phyloP scores from a whole-genome alignment of 2,113 vertebrate genomes.

The Eretmochelys imbricata region DNA sequence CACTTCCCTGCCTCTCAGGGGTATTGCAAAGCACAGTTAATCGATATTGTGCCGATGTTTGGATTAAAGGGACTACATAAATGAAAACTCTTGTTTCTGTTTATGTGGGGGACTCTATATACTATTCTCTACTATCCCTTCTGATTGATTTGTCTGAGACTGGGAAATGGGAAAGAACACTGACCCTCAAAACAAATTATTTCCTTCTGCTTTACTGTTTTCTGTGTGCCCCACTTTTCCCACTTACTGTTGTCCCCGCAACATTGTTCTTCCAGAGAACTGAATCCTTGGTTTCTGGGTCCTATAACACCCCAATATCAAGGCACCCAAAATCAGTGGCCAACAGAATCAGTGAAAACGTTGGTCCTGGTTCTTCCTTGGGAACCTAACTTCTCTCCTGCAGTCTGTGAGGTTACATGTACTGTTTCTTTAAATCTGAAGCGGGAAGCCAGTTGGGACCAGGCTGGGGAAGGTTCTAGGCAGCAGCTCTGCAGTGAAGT shows the following conservation, averaged over 20 bases:
- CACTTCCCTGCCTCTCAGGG: neutral
- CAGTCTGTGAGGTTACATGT: neutral
- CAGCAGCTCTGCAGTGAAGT: neutral
- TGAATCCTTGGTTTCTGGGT: neutral
- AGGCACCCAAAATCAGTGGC: neutral
- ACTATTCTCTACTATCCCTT: neutral
- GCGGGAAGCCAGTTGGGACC: neutral
- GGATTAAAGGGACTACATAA: neutral
- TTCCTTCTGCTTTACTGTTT: neutral
- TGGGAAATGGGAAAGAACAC: neutral
- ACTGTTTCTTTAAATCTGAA: neutral
- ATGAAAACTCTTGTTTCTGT: neutral
- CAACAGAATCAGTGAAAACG: neutral
- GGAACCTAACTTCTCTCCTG: neutral
- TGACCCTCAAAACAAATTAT: neutral
- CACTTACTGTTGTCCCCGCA: accelerated
- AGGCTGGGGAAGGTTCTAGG: accelerated
- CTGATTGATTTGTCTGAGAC: neutral
- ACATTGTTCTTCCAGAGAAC: neutral
- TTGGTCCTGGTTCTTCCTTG: neutral
- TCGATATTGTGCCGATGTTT: accelerated
- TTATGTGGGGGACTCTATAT: neutral
- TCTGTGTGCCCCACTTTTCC: neutral
- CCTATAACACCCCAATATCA: neutral
- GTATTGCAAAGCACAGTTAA: neutral